These are phyloP conservation scores for Periparus ater DNA, from an alignment of 2,797 vertebrate species.

Conservation along the genomic window DNA sequence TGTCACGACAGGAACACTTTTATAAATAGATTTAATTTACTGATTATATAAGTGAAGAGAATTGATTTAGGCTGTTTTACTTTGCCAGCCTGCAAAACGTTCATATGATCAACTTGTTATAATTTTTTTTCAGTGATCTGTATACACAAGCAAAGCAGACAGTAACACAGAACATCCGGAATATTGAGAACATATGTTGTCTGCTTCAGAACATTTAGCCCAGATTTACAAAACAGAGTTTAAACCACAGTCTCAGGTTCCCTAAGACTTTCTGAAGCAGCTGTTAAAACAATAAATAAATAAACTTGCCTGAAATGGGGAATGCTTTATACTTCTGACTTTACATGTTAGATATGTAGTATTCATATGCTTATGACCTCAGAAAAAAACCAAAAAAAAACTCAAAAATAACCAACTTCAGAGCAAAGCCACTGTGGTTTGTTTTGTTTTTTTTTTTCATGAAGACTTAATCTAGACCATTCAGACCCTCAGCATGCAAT, in stretches of 20 bases:
- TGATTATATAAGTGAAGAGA: not conserved
- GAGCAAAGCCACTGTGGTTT: not conserved
- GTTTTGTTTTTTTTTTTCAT: not conserved
- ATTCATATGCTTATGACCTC: not conserved
- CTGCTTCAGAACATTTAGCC: not conserved
- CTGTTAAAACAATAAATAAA: constrained; percentile 23
- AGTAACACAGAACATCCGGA: not conserved
- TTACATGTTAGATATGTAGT: not conserved
- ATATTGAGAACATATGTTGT: not conserved
- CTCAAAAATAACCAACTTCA: not conserved
- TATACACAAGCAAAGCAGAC: not conserved
- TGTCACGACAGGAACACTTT: not conserved
- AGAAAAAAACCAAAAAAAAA: not conserved
- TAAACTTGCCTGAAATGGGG: not conserved
- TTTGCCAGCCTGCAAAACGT: not conserved
- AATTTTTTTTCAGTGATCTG: not conserved
- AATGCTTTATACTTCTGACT: not conserved
- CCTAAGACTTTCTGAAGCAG: not conserved
- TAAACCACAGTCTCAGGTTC: not conserved
- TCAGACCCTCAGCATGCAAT: not conserved
- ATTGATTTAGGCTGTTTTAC: not conserved
- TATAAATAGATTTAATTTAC: not conserved
- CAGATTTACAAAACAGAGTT: not conserved
- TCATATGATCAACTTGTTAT: not conserved
- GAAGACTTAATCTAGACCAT: not conserved